Percentiles rank a stretch among this genome's conserved stretches.
Conservation (phyloP, 2,797 vertebrate species). For the Sebastes goodei region DNA sequence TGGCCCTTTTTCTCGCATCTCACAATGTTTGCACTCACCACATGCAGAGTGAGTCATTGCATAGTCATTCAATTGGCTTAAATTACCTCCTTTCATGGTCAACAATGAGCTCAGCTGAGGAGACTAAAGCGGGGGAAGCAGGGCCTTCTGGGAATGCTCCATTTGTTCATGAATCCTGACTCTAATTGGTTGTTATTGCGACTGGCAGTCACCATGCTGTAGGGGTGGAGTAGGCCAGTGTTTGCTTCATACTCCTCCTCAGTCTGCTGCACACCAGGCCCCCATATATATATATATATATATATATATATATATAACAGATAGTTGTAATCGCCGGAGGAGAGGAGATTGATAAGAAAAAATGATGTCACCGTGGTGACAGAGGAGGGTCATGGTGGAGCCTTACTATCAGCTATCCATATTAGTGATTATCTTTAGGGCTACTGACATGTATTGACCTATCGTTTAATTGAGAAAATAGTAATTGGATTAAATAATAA, state of each 20-base stretch:
- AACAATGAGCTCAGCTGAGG: slow-evolving; percentile 83
- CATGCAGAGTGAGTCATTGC: slow-evolving; percentile 80
- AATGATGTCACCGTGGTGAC: slow-evolving; percentile 20
- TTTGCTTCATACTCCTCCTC: slow-evolving; percentile 49
- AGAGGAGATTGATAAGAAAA: not conserved
- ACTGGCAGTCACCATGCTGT: slow-evolving; percentile 72
- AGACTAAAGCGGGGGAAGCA: slow-evolving; percentile 72
- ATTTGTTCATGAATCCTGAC: slow-evolving; percentile 79
- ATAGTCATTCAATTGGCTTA: slow-evolving; percentile 82
- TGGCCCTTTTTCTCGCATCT: slow-evolving; percentile 65
- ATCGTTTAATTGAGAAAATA: not conserved
- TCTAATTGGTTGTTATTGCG: slow-evolving; percentile 82
- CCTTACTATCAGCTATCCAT: not conserved
- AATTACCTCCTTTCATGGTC: slow-evolving; percentile 87
- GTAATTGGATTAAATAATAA: not conserved
- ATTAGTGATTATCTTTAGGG: not conserved
- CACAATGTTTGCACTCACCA: slow-evolving; percentile 77
- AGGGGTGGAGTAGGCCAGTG: slow-evolving; percentile 66
- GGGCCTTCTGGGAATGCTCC: slow-evolving; percentile 77
- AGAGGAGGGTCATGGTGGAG: slow-evolving; percentile 5
- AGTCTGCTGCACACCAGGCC: slow-evolving; percentile 31
- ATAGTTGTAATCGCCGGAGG: slow-evolving; percentile 3
- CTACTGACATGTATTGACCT: not conserved
- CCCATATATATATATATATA: not conserved
- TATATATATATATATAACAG: not conserved